Base-by-base conservation (phyloP, 2,113 vertebrate species). In the Labeo rohita region DNA sequence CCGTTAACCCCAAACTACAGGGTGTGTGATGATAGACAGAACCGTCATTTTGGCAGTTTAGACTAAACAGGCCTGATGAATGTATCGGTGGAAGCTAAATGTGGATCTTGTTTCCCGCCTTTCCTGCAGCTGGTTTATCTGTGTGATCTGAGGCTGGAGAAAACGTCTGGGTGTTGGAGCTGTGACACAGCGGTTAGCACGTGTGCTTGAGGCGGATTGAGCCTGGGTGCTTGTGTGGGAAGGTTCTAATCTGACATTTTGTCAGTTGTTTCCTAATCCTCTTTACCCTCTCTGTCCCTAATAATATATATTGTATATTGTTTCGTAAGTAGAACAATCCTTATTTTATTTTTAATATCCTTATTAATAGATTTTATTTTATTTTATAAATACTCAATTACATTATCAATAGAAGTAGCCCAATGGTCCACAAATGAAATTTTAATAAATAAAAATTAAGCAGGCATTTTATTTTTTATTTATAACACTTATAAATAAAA, bases 1-100 rank as follows among this genome's bases (percentile, higher is more conserved):
- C 34, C 81, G 18, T 59, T 73, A 72, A 72, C 68, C 56, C 34
- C 81, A 83, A 83, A 73, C 52, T 73, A 83, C 81, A 56, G 68
- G 65, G 50, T 82, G 80, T 82, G 80, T 82, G 74, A 85, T 83
- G 77, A 89, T 72, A 84, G 88, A 87, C 88, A 73, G 80, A 77
- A 81, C 80, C 76, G 12, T 87, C 85, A 50, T 54, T 73, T 50
- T 80, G 6, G 34, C 76, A 84, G 56, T 79, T 87, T 84, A 84
- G 73, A 61, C 63, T 84, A 76, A 76, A 74, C 68, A 74, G 54
- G 15, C 8, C 56, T 63, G 74, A 84, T 65, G 63, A 82, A 52
- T 68, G 80, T 66, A 82, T 82, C 10, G 45, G 23, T 70, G 80
- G 49, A 82, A 82, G 45, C 80, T 82, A 68, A 82, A 82, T 70